Evolutionary conservation across 2,797 vertebrate genomes (phyloP).

Genomic region (Babyrousa celebensis): DNA sequence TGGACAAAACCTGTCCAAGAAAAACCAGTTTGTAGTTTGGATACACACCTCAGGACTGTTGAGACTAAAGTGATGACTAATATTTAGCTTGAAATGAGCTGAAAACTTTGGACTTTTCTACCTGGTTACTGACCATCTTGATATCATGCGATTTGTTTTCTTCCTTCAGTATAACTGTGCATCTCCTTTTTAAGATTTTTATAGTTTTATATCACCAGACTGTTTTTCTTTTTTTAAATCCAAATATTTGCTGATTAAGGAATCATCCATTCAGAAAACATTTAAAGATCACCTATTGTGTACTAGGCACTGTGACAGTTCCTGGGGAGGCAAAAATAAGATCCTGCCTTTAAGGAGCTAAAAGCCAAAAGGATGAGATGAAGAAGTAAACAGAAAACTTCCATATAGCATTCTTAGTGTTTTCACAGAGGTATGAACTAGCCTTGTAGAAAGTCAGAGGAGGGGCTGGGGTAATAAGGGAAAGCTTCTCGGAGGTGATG

Average conservation of each 20-base stretch:
- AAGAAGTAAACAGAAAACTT: not conserved
- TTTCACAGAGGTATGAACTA: not conserved
- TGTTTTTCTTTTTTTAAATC: not conserved
- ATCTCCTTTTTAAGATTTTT: constrained; percentile 6
- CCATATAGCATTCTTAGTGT: not conserved
- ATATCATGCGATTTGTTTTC: not conserved
- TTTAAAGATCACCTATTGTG: not conserved
- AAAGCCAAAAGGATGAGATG: not conserved
- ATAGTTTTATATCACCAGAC: not conserved
- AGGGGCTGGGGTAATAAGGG: not conserved
- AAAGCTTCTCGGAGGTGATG: not conserved
- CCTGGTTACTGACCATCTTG: not conserved
- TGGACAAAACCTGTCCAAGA: not conserved
- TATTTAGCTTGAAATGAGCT: not conserved
- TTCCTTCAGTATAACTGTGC: not conserved
- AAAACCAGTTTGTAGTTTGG: not conserved
- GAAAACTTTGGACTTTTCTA: not conserved
- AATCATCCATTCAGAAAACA: constrained; percentile 52
- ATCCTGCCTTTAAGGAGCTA: not conserved
- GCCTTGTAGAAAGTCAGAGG: not conserved
- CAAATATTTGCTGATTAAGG: constrained; percentile 21
- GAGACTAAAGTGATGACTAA: not conserved
- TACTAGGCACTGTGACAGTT: not conserved
- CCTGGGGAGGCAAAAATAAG: constrained; percentile 9
- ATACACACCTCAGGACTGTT: not conserved